These are phyloP conservation scores for Crotalus horridus DNA, from an alignment of 2,113 vertebrate genomes.

Conservation along the genomic window DNA sequence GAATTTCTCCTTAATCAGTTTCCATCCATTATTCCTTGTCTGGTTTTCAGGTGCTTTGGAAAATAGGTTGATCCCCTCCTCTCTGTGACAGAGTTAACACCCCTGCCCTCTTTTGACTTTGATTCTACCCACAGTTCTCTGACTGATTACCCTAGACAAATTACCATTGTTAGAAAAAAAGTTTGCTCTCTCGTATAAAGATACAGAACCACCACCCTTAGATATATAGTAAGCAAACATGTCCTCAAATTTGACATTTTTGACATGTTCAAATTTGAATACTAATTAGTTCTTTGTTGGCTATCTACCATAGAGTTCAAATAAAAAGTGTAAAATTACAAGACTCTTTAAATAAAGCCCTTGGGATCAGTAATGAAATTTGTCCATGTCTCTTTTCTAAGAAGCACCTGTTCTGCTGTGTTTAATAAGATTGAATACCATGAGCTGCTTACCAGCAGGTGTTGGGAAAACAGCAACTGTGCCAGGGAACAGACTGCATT, in stretches of 20 bases:
- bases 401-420: neutral
- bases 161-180: neutral
- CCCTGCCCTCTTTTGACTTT: neutral
- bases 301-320: neutral
- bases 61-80: too few relatives aligned
- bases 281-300: neutral
- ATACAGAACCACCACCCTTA: neutral
- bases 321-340: neutral
- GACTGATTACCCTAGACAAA: neutral
- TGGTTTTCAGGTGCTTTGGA: too few relatives aligned
- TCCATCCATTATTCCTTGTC: too few relatives aligned
- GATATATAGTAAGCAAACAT: neutral
- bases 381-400: conserved; percentile 4
- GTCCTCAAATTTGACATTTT: neutral
- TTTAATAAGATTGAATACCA: neutral
- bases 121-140: neutral
- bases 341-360: neutral
- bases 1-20: too few relatives aligned
- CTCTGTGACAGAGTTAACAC: neutral
- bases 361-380: neutral
- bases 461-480: neutral
- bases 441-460: neutral
- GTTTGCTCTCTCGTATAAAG: neutral
- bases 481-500: neutral
- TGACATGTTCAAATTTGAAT: neutral